A percentile compares a stretch with the other conserved stretches of the same genome.
phyloP scores from a whole-genome alignment of 2,797 vertebrate genomes.

The Thamnophis elegans region DNA sequence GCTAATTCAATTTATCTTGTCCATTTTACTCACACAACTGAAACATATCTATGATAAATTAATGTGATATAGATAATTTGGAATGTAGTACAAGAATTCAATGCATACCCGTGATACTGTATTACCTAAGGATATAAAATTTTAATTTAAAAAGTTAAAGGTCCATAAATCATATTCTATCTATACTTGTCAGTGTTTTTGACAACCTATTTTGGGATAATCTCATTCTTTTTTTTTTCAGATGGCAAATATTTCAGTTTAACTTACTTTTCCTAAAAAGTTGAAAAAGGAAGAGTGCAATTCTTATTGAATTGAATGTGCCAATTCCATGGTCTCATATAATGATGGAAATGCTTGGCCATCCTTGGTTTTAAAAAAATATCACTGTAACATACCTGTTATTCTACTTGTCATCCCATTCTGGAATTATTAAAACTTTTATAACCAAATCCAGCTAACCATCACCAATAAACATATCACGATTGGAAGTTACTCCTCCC shows the following conservation, averaged over 20 bases:
- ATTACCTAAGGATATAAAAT: constrained; percentile 70
- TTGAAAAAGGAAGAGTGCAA: background rate
- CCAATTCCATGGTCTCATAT: background rate
- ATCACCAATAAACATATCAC: background rate
- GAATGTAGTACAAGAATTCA: constrained; percentile 68
- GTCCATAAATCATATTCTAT: constrained; percentile 73
- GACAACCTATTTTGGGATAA: constrained; percentile 72
- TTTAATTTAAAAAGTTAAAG: constrained; percentile 76
- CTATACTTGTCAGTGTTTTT: constrained; percentile 72
- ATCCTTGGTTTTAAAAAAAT: background rate
- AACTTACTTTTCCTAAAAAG: constrained; percentile 50
- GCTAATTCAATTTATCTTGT: constrained; percentile 74
- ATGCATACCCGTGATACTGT: constrained; percentile 58
- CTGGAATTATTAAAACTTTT: background rate
- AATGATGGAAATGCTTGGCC: background rate
- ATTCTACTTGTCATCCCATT: background rate
- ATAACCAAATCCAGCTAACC: background rate
- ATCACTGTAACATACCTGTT: background rate
- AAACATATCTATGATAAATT: constrained; percentile 71
- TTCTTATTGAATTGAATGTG: background rate
- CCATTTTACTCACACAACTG: constrained; percentile 69
- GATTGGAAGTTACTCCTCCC: background rate
- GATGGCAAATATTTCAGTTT: constrained; percentile 55
- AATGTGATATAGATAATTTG: constrained; percentile 69
- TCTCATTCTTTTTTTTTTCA: constrained; percentile 70